phyloP scores from a whole-genome alignment of 2,797 vertebrate genomes.

The Danionella dracula region DNA sequence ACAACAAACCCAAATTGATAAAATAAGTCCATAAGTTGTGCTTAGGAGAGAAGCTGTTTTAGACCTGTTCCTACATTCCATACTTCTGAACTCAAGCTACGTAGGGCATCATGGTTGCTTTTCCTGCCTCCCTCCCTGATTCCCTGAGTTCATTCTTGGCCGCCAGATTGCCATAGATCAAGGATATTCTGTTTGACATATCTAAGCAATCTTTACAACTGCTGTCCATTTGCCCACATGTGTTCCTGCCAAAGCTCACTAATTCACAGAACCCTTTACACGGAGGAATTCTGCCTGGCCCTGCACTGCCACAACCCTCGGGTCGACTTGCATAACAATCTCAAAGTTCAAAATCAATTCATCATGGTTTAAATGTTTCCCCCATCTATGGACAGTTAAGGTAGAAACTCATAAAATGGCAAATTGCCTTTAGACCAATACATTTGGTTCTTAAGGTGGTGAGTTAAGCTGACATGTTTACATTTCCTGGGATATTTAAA shows the following conservation, averaged over 20 bases:
- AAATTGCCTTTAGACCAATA: slow-evolving; percentile 22
- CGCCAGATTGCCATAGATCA: slow-evolving; percentile 70
- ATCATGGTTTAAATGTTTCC: slow-evolving; percentile 26
- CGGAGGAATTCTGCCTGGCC: slow-evolving; percentile 65
- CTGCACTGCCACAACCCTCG: slow-evolving; percentile 55
- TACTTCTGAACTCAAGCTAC: slow-evolving; percentile 33
- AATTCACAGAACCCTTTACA: slow-evolving; percentile 67
- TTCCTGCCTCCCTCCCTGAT: slow-evolving; percentile 33
- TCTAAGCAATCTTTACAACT: slow-evolving; percentile 68
- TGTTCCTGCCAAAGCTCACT: slow-evolving; percentile 64
- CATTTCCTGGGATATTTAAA: slow-evolving; percentile 42
- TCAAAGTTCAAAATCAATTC: slow-evolving; percentile 22
- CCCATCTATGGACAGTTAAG: too few species aligned
- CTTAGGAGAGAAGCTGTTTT: too few species aligned
- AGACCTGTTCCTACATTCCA: slow-evolving; percentile 35
- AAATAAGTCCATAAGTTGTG: too few species aligned
- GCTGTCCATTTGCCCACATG: slow-evolving; percentile 68
- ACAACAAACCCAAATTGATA: too few species aligned
- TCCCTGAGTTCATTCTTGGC: slow-evolving; percentile 47
- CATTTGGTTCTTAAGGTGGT: slow-evolving; percentile 22
- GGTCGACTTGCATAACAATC: slow-evolving; percentile 53
- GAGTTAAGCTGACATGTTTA: slow-evolving; percentile 10
- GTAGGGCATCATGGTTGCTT: slow-evolving; percentile 12
- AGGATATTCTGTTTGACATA: slow-evolving; percentile 71
- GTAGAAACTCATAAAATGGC: slow-evolving; percentile 38